Conservation (phyloP, 2,797 vertebrate species). For the Thalassophryne amazonica region DNA sequence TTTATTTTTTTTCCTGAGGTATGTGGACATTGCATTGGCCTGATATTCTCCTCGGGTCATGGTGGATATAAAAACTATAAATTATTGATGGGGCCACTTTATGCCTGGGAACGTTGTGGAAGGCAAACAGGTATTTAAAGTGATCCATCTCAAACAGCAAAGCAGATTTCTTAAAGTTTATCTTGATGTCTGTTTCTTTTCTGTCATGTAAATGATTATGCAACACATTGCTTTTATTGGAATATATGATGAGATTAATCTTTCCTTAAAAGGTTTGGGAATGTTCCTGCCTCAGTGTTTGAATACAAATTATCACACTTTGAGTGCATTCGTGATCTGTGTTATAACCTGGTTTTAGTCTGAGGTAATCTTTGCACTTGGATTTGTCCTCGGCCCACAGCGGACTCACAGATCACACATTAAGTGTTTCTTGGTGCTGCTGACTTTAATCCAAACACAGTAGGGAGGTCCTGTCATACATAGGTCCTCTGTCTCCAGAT, state of each 20-base stretch:
- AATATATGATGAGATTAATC: slow-evolving; percentile 10
- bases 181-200: slow-evolving; percentile 12
- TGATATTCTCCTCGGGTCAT: slow-evolving; percentile 5
- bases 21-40: slow-evolving; percentile 7
- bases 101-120: slow-evolving; percentile 6
- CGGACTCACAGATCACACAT: slow-evolving; percentile 65
- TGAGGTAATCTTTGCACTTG: slow-evolving; percentile 1
- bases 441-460: slow-evolving; percentile 53
- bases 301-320: too few species aligned
- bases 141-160: slow-evolving; percentile 23
- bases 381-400: too few species aligned
- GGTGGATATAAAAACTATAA: slow-evolving; percentile 25
- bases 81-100: slow-evolving; percentile 36
- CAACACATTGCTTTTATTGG: slow-evolving; percentile 8
- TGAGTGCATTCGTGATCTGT: not conserved
- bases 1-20: slow-evolving; percentile 5
- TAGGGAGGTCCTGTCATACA: slow-evolving; percentile 45
- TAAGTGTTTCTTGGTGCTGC: slow-evolving; percentile 42
- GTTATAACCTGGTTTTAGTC: slow-evolving; percentile 12
- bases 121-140: slow-evolving; percentile 30
- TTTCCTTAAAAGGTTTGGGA: slow-evolving; percentile 16
- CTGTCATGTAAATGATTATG: slow-evolving; percentile 15
- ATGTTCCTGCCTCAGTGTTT: slow-evolving; percentile 7
- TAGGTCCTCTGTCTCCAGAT: slow-evolving; percentile 59
- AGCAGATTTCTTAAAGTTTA: slow-evolving; percentile 4